A percentile compares a stretch with the other conserved stretches of the same genome.
Evolutionary conservation across 1,140 invertebrate species (phyloP).

Genomic region (Ceratina japonica): DNA sequence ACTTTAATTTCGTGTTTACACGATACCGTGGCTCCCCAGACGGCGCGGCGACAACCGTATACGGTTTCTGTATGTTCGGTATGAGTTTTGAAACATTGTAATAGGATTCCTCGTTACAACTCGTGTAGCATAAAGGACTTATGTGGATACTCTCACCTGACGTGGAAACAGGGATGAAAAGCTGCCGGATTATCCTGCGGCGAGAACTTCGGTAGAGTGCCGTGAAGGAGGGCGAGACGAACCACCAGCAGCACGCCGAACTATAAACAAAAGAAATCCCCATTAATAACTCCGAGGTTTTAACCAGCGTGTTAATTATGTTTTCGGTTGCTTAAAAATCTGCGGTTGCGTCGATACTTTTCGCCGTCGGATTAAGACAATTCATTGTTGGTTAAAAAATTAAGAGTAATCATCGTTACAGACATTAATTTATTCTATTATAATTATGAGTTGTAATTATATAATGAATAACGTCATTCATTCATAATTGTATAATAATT

Average conservation of each 20-base stretch:
- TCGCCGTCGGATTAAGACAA: too few relatives aligned
- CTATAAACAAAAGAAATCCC: constrained; percentile 73
- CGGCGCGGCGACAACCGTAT: constrained; percentile 40
- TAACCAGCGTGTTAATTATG: too few relatives aligned
- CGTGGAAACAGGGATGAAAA: constrained; percentile 85
- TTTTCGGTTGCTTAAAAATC: too few relatives aligned
- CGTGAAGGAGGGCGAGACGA: constrained; percentile 86
- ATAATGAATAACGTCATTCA: too few relatives aligned
- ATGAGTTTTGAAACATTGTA: constrained; percentile 62
- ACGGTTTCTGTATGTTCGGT: constrained; percentile 45
- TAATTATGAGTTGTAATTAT: too few relatives aligned
- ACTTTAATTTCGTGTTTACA: constrained; percentile 51
- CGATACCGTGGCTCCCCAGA: constrained; percentile 19
- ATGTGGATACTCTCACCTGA: constrained; percentile 83
- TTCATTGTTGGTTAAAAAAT: too few relatives aligned
- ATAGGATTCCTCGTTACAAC: constrained; percentile 54
- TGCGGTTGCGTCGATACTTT: too few relatives aligned
- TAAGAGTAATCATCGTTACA: too few relatives aligned
- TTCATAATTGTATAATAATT: too few relatives aligned
- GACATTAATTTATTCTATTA: too few relatives aligned
- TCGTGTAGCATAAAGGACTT: constrained; percentile 61
- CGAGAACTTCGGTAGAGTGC: constrained; percentile 88
- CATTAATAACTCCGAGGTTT: not conserved
- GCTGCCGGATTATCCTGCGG: constrained; percentile 92
- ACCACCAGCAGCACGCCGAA: constrained; percentile 81